phyloP scores from a whole-genome alignment of 2,113 vertebrate species.

The human (Homo sapiens) region GRCh38 chr2:237143001-237143500 shows the following conservation, averaged over 20 bases:
- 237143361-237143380: neutral
- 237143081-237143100: neutral
- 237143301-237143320: neutral
- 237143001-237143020: neutral
- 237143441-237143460: neutral
- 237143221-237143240: too few relatives aligned
- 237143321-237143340: neutral
- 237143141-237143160: neutral
- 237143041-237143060: fast-evolving
- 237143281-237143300: neutral
- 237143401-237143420: neutral
- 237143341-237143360: fast-evolving
- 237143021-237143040: fast-evolving
- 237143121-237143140: neutral
- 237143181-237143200: too few relatives aligned
- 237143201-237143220: fast-evolving
- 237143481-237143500: neutral
- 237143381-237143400: neutral
- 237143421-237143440: neutral
- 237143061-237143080: neutral
- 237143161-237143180: neutral
- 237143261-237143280: neutral
- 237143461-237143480: neutral
- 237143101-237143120: too few relatives aligned
- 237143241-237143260: neutral